Evolutionary conservation across 2,888 invertebrate genomes (phyloP).

Genomic region (Caenorhabditis becei): DNA sequence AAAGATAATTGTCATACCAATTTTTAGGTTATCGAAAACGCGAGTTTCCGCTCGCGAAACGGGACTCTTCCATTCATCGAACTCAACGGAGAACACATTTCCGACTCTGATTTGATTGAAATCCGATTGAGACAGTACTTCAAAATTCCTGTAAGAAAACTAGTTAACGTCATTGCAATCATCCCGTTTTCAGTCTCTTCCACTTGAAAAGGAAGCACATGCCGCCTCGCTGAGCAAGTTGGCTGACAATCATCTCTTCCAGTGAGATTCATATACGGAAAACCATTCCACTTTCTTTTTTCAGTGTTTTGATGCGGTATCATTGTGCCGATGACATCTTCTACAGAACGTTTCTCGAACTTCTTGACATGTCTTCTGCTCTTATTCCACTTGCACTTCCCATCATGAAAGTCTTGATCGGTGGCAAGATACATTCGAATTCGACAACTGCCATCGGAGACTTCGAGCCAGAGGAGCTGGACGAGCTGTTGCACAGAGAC

Average conservation of each 20-base stretch:
- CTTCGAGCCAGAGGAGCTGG: slow-evolving; percentile 57
- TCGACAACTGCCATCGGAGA: slow-evolving; percentile 43
- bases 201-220: slow-evolving; percentile 36
- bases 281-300: neutral
- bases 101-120: slow-evolving; percentile 56
- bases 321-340: slow-evolving; percentile 41
- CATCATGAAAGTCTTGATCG: slow-evolving; percentile 34
- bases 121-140: slow-evolving; percentile 49
- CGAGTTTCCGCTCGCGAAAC: slow-evolving; percentile 35
- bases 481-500: slow-evolving; percentile 85
- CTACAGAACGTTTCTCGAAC: slow-evolving; percentile 40
- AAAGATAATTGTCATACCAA: neutral
- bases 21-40: slow-evolving; percentile 25
- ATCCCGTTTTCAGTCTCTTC: slow-evolving; percentile 15
- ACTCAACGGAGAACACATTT: slow-evolving; percentile 59
- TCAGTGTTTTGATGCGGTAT: slow-evolving; percentile 45
- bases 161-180: neutral
- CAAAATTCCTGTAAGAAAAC: slow-evolving; percentile 37
- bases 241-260: slow-evolving; percentile 52
- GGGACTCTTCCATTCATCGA: slow-evolving; percentile 56
- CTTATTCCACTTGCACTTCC: slow-evolving; percentile 39
- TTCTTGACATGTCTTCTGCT: neutral
- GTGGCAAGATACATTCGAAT: slow-evolving; percentile 17
- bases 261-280: slow-evolving; percentile 12
- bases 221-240: slow-evolving; percentile 34